Percentiles rank a stretch among this genome's conserved stretches.
phyloP scores from a whole-genome alignment of 2,797 vertebrate species.

The Geotrypetes seraphini region DNA sequence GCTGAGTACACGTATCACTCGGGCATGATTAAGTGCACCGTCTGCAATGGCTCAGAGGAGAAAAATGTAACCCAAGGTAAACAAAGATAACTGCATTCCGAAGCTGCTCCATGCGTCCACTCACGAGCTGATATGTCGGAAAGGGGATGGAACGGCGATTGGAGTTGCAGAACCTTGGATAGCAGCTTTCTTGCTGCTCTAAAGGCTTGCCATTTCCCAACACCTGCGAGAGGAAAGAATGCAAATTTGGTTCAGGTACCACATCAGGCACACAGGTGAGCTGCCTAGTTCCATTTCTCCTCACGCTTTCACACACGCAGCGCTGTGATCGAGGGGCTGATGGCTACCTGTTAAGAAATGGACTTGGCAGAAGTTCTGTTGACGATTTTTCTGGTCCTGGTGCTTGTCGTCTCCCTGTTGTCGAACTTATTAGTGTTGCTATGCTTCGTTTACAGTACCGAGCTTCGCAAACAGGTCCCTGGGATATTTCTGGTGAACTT shows the following conservation, averaged over 20 bases:
- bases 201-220: neutral
- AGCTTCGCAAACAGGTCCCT: slow-evolving; percentile 60
- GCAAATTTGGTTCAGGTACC: too few relatives aligned
- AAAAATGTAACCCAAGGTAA: too few relatives aligned
- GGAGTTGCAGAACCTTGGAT: slow-evolving; percentile 10
- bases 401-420: slow-evolving; percentile 51
- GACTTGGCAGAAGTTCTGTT: slow-evolving; percentile 60
- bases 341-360: slow-evolving; percentile 48
- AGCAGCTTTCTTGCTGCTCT: neutral
- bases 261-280: slow-evolving; percentile 25
- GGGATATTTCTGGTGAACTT: slow-evolving; percentile 64
- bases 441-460: slow-evolving; percentile 60
- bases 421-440: slow-evolving; percentile 62
- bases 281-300: slow-evolving; percentile 13
- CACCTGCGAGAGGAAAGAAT: too few relatives aligned
- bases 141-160: neutral
- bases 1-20: too few relatives aligned
- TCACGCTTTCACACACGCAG: slow-evolving; percentile 2
- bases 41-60: too few relatives aligned
- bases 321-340: slow-evolving; percentile 8
- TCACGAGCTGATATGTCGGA: too few relatives aligned
- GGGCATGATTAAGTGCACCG: too few relatives aligned
- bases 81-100: too few relatives aligned
- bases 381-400: slow-evolving; percentile 53
- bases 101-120: too few relatives aligned